These are phyloP conservation scores for Branchipolynoe longqiensis DNA, from an alignment of 2,888 invertebrate genomes.

Conservation along the genomic window DNA sequence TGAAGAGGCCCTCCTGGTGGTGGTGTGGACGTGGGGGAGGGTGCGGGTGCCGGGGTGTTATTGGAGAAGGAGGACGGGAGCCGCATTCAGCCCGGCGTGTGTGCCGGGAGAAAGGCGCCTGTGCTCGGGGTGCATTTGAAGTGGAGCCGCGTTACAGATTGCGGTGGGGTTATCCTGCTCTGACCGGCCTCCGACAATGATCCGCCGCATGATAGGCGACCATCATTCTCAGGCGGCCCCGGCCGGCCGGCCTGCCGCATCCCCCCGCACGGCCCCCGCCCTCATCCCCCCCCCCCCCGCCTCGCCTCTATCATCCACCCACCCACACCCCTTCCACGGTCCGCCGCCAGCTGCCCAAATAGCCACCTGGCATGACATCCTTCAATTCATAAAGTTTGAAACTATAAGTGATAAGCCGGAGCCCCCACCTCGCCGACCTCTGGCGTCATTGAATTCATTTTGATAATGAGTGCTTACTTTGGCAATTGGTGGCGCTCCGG, in stretches of 20 bases:
- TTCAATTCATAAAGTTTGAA: slow-evolving; percentile 57
- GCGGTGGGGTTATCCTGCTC: slow-evolving; percentile 28
- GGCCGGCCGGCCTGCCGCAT: not conserved
- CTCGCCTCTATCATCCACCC: not conserved
- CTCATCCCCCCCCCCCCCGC: not conserved
- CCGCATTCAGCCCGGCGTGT: slow-evolving; percentile 28
- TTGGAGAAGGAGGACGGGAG: slow-evolving; percentile 3
- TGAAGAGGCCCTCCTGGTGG: no score
- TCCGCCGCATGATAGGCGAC: slow-evolving; percentile 44
- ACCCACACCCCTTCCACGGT: not conserved
- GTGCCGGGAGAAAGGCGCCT: not conserved
- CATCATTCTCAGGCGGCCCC: slow-evolving; percentile 29
- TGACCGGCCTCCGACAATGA: slow-evolving; percentile 8
- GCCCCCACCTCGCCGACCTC: not conserved
- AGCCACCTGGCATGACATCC: slow-evolving; percentile 52
- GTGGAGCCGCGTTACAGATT: slow-evolving; percentile 34
- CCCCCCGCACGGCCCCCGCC: not conserved
- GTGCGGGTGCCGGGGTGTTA: not conserved
- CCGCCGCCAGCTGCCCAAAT: slow-evolving; percentile 31
- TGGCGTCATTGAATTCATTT: slow-evolving; percentile 54
- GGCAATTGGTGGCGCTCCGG: slow-evolving; percentile 25
- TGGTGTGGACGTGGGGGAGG: no score
- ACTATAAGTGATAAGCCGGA: slow-evolving; percentile 49
- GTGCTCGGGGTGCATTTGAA: slow-evolving; percentile 2
- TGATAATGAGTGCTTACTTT: slow-evolving; percentile 55